These are phyloP conservation scores for Guaruba guarouba DNA, from an alignment of 2,113 vertebrate species.

Conservation along the genomic window DNA sequence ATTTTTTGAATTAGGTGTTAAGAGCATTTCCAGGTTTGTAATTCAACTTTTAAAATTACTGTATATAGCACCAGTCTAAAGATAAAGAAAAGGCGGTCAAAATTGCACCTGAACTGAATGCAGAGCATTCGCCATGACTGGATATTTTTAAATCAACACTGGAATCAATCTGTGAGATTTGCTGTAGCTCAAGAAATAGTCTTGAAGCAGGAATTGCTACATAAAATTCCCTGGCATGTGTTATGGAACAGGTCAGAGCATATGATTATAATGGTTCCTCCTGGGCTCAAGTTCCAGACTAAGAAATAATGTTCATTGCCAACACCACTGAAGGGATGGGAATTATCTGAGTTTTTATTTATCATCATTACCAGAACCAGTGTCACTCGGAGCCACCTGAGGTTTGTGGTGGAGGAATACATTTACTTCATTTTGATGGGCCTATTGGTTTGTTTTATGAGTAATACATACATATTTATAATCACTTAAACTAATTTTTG, in stretches of 20 bases:
- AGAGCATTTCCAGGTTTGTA: not conserved
- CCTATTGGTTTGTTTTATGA: not conserved
- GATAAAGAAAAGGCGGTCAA: not conserved
- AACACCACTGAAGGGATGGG: not conserved
- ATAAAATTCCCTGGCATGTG: conserved; percentile 50
- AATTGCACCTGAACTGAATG: not conserved
- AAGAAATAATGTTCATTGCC: not conserved
- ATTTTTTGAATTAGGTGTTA: not conserved
- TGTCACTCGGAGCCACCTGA: not conserved
- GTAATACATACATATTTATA: not conserved
- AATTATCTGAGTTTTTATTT: not conserved
- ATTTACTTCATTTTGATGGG: not conserved
- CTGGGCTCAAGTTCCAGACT: not conserved
- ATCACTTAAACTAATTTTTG: not conserved
- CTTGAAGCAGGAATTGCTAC: conserved; percentile 29
- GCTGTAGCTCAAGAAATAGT: not conserved
- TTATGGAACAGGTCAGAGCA: not conserved
- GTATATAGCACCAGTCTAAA: not conserved
- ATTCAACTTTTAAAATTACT: not conserved
- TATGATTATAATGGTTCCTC: conserved; percentile 1
- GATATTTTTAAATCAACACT: not conserved
- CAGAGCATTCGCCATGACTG: not conserved
- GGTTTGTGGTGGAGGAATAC: not conserved
- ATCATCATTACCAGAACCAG: not conserved
- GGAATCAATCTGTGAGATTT: not conserved